These are phyloP conservation scores for Deroptyus accipitrinus DNA, from an alignment of 2,113 vertebrate species.

Conservation along the genomic window DNA sequence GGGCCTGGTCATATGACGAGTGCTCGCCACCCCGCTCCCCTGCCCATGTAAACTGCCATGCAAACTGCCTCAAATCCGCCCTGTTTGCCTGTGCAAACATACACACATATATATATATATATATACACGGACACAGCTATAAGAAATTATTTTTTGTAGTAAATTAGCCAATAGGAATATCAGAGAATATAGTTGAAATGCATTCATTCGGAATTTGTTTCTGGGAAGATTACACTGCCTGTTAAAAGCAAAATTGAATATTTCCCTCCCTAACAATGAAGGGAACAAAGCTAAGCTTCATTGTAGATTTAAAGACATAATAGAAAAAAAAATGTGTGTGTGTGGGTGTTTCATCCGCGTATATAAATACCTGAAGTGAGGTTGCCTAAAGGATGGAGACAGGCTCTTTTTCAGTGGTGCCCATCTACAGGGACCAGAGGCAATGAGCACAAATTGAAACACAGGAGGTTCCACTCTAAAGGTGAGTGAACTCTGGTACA, in stretches of 20 bases:
- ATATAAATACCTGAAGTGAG: neutral
- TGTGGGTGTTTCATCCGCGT: fast-evolving
- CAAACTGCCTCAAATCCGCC: no score
- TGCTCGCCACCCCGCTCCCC: no score
- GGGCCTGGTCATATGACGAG: no score
- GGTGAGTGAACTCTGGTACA: neutral
- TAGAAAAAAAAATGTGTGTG: neutral
- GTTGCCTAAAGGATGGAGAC: neutral
- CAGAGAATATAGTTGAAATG: neutral
- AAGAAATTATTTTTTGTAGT: neutral
- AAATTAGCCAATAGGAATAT: neutral
- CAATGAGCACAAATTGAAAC: neutral
- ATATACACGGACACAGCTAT: neutral
- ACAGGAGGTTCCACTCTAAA: no score
- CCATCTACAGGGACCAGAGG: neutral
- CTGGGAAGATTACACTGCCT: neutral
- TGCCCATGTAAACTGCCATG: no score
- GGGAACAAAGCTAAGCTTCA: neutral
- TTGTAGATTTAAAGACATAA: neutral
- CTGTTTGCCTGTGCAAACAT: no score
- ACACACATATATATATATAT: no score
- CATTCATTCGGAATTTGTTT: neutral
- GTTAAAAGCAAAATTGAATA: neutral
- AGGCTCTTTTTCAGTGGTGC: neutral
- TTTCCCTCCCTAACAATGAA: neutral